Evolutionary conservation across 92 coral and sea anemone species (phyloP).

Genomic region (Plumapathes pennacea): DNA sequence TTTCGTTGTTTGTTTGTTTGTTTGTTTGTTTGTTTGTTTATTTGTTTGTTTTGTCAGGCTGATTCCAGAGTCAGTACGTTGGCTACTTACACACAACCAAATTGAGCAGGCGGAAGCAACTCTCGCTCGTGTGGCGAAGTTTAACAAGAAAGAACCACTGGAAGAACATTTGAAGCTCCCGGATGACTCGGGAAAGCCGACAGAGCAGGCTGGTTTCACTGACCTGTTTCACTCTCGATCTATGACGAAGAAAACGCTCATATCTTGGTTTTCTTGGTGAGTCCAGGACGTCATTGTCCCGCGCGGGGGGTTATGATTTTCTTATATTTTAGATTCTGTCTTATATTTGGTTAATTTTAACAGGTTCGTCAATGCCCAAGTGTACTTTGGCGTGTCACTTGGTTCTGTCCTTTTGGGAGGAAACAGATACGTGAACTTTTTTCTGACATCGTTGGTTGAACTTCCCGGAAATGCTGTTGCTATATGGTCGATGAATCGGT

Average conservation of each 20-base stretch:
- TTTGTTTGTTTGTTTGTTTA: too few relatives aligned
- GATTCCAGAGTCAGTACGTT: constrained; percentile 91
- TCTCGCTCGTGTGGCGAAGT: constrained; percentile 66
- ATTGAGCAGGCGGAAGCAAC: constrained; percentile 61
- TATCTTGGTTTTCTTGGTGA: constrained; percentile 95
- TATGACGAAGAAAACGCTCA: constrained; percentile 78
- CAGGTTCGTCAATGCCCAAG: constrained; percentile 97
- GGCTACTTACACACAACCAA: constrained; percentile 75
- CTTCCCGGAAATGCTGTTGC: constrained; percentile 91
- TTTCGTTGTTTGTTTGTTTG: too few relatives aligned
- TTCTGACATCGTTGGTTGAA: constrained; percentile 87
- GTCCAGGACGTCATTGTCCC: constrained; percentile 1
- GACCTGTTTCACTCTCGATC: constrained; percentile 74
- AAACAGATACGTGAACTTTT: constrained; percentile 87
- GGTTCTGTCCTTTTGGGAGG: constrained; percentile 95
- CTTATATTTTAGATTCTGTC: neutral
- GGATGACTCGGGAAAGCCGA: constrained; percentile 39
- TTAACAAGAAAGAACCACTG: constrained; percentile 76
- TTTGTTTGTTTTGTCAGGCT: constrained; percentile 27
- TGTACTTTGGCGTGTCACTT: constrained; percentile 89
- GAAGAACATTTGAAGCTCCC: constrained; percentile 68
- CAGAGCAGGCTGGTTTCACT: constrained; percentile 60
- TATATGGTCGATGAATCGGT: constrained; percentile 88
- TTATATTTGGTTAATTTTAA: neutral
- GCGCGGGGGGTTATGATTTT: neutral